Evolutionary conservation across 2,797 vertebrate species (phyloP), one percentile per base, ranked within the genome.

Genomic region (Chloroceryle inda): DNA sequence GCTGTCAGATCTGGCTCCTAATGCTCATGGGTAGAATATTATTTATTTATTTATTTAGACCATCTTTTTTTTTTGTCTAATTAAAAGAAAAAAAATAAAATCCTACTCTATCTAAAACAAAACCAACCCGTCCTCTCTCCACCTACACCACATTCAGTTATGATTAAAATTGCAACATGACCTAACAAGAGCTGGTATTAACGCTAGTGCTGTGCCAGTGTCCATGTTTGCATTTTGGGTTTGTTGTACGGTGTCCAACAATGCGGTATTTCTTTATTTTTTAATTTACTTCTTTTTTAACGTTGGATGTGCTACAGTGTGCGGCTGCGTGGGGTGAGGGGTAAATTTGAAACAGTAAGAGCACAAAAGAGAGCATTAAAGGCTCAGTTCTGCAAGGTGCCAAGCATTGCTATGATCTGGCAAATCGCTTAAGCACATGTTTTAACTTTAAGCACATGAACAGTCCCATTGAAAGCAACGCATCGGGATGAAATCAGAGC

Each of bases 401-500:
- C 95, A 94, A 93, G 96, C 91, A 89, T 96, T 92, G 89, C 96
- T 94, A 92, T 88, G 94, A 96, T 95, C 94, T 96, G 95, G 94
- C 95, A 96, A 95, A 96, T 95, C 80, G 94, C 88, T 96, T 95
- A 91, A 97, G 95, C 96, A 95, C 96, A 96, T 94, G 85, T 91
- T 96, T 97, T 96, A 95, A 96, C 95, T 97, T 96, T 96, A 81
- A 96, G 96, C 95, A 95, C 95, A 95, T 94, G 95, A 95, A 91
- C 91, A 95, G 80, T 79, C 94, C 95, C 80, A 92, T 95, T 96
- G 93, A 96, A 97, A 95, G 91, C 93, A 76, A 76, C 0, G 40
- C 94, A 82, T 67, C 0, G 29, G 80, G 92, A 92, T 96, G 96
- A 96, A 96, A 96, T 95, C 96, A 97, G 95, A 96, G 96, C 94